A percentile compares a stretch with the other conserved stretches of the same genome.
These are phyloP conservation scores for Sylvicola cinctus DNA, from an alignment of 2,888 invertebrate species.

Conservation along the genomic window DNA sequence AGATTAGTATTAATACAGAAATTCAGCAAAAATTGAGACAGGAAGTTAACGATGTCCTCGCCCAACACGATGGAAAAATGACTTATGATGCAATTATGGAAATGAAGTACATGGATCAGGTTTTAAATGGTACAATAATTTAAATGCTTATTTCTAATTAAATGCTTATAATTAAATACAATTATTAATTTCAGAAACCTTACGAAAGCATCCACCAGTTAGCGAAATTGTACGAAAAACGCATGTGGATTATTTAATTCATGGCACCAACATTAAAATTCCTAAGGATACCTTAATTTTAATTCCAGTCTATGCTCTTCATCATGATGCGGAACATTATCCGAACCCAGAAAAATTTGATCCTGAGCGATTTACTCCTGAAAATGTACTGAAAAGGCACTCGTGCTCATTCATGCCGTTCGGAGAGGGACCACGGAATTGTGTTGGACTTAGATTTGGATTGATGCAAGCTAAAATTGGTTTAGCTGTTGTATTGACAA, in stretches of 20 bases:
- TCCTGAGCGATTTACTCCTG: constrained; percentile 35
- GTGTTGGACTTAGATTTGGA: constrained; percentile 21
- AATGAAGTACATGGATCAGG: constrained; percentile 28
- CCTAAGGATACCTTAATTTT: constrained; percentile 30
- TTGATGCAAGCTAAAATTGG: constrained; percentile 19
- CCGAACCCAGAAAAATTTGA: constrained; percentile 38
- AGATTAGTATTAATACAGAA: constrained; percentile 26
- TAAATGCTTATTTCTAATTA: no score
- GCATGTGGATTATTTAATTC: constrained; percentile 26
- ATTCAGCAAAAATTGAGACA: constrained; percentile 24
- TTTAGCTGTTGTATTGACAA: constrained; percentile 13
- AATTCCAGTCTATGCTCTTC: constrained; percentile 34
- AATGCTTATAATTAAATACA: not conserved
- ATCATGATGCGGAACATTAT: constrained; percentile 36
- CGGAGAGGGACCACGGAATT: constrained; percentile 19
- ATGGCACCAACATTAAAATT: constrained; percentile 24
- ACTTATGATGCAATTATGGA: constrained; percentile 27
- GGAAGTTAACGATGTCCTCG: constrained; percentile 22
- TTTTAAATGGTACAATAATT: constrained; percentile 24
- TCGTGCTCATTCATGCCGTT: constrained; percentile 17
- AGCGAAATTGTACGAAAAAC: constrained; percentile 25
- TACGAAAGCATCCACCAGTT: constrained; percentile 32
- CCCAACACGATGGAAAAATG: constrained; percentile 19
- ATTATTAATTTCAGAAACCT: constrained; percentile 23
- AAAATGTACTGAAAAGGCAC: constrained; percentile 20